These are phyloP conservation scores for Penaeus monodon DNA, from an alignment of 2,888 invertebrate species.

Conservation along the genomic window DNA sequence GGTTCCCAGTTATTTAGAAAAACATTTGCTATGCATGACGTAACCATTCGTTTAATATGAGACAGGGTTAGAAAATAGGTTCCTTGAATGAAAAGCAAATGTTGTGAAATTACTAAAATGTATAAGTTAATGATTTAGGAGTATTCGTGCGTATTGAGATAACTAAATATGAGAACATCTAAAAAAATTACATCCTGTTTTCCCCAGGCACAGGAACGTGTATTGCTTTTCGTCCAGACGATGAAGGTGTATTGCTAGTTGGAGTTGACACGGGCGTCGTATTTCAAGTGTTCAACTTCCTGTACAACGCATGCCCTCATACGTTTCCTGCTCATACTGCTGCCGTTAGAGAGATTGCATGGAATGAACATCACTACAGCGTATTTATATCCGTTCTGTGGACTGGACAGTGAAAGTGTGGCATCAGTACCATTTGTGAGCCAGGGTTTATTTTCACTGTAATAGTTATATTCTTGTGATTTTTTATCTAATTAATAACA, in stretches of 20 bases:
- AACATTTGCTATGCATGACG: too few species aligned
- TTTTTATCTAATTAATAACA: not conserved
- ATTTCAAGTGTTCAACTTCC: conserved; percentile 87
- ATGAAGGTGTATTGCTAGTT: conserved; percentile 85
- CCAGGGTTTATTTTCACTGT: not conserved
- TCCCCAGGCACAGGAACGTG: conserved; percentile 87
- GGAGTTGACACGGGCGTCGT: conserved; percentile 94
- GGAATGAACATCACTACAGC: conserved; percentile 71
- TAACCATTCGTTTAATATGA: too few species aligned
- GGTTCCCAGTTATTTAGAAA: too few species aligned
- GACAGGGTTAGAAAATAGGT: too few species aligned
- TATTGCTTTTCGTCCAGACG: conserved; percentile 88
- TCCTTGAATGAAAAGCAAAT: too few species aligned
- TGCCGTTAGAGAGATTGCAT: conserved; percentile 70
- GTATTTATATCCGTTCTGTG: conserved; percentile 72
- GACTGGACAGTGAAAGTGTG: conserved; percentile 73
- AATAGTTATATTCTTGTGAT: not conserved
- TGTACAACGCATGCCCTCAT: conserved; percentile 68
- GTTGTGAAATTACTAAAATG: too few species aligned
- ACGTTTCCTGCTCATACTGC: conserved; percentile 69
- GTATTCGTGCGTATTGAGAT: too few species aligned
- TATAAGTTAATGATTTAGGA: too few species aligned
- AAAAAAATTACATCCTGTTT: not conserved
- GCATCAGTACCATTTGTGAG: conserved; percentile 68
- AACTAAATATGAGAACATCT: too few species aligned